phyloP scores from a whole-genome alignment of 2,797 vertebrate genomes.

The Decapterus maruadsi region DNA sequence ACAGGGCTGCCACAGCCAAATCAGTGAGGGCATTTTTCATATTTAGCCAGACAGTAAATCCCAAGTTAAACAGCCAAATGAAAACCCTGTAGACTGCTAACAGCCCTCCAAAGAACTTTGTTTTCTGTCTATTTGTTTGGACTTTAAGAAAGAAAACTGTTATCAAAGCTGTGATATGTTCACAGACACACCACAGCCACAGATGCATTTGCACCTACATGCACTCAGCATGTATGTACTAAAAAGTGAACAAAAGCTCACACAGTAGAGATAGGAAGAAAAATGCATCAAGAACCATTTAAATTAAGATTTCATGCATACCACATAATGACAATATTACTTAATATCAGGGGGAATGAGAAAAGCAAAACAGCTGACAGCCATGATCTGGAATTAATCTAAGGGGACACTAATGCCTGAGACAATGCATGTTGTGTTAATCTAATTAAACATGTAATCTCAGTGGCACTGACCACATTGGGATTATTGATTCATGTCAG shows the following conservation, averaged over 20 bases:
- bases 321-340: neutral
- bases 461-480: neutral
- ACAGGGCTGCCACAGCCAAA: conserved; percentile 18
- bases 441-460: neutral
- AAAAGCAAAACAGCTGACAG: conserved; percentile 12
- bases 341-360: neutral
- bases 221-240: neutral
- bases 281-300: neutral
- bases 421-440: neutral
- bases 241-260: neutral
- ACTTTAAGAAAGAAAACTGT: neutral
- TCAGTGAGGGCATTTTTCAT: conserved; percentile 7
- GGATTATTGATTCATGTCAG: neutral
- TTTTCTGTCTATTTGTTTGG: neutral
- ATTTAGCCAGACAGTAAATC: conserved; percentile 1
- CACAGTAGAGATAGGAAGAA: neutral
- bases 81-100: neutral
- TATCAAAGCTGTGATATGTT: neutral
- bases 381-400: neutral
- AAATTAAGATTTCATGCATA: neutral
- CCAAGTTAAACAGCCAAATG: neutral
- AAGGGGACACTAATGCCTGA: neutral
- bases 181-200: neutral
- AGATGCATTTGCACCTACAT: neutral
- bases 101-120: neutral